phyloP scores from a whole-genome alignment of 2,797 vertebrate species.

The Cynopterus sphinx region DNA sequence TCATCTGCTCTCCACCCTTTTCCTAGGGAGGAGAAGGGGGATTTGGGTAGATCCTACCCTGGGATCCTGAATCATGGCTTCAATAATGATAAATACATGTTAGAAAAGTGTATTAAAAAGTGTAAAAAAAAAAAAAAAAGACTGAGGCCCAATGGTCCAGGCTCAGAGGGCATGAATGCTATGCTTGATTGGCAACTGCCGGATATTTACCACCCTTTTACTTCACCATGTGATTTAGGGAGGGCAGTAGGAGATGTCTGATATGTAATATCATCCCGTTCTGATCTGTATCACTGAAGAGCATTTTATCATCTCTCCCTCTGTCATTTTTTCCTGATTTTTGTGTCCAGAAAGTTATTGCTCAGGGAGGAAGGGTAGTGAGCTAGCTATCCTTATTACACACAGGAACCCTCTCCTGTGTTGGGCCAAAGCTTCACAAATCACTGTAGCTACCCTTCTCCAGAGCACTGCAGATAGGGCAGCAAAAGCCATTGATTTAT shows the following conservation, averaged over 20 bases:
- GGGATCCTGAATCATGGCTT: too few relatives aligned
- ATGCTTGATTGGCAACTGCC: background rate
- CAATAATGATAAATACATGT: too few relatives aligned
- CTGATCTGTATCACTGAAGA: background rate
- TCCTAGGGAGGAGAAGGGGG: too few relatives aligned
- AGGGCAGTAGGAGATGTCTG: background rate
- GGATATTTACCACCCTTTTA: too few relatives aligned
- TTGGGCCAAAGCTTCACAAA: too few relatives aligned
- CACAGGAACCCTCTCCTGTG: background rate
- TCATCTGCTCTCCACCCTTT: too few relatives aligned
- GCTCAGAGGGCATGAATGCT: background rate
- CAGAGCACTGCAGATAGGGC: background rate
- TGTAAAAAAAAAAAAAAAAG: too few relatives aligned
- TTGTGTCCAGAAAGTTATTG: background rate
- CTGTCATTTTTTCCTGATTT: background rate
- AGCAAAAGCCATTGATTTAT: background rate
- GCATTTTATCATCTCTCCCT: background rate
- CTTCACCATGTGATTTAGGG: background rate
- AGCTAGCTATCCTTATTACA: too few relatives aligned
- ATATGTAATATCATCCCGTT: accelerated
- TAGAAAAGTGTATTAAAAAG: too few relatives aligned
- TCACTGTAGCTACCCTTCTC: background rate
- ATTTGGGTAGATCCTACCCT: too few relatives aligned
- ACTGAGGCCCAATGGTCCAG: background rate
- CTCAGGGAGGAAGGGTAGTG: background rate